Conservation (phyloP, 2,113 vertebrate genomes). For the Brachyhypopomus gauderio region DNA sequence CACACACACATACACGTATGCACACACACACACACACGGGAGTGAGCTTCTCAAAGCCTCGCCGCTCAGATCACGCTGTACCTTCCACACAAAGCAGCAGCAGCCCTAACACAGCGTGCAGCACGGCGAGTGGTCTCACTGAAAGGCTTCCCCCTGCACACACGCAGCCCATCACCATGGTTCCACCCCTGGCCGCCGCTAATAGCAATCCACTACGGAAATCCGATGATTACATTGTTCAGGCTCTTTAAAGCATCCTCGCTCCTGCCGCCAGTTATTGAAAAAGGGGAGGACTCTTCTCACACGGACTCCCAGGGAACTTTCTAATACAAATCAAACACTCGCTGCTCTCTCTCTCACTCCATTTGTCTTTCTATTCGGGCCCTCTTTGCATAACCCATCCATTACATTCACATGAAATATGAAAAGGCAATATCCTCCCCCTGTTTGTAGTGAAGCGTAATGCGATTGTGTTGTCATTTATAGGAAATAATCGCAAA, state of each 20-base stretch:
- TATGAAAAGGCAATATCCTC: conserved; percentile 87
- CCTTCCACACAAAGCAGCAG: neutral
- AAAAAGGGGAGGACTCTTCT: conserved; percentile 48
- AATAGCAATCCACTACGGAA: conserved; percentile 77
- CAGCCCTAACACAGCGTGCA: neutral
- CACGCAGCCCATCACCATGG: conserved; percentile 48
- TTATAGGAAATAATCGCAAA: conserved; percentile 97
- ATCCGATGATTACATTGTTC: conserved; percentile 73
- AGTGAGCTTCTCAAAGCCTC: neutral
- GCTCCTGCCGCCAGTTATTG: conserved; percentile 70
- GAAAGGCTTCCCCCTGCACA: conserved; percentile 58
- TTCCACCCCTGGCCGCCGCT: conserved; percentile 67
- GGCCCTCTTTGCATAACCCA: conserved; percentile 79
- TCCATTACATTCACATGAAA: conserved; percentile 88
- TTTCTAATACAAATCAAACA: conserved; percentile 82
- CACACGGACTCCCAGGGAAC: conserved; percentile 62
- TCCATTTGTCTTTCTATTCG: conserved; percentile 78
- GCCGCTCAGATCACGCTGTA: neutral
- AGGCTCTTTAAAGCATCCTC: conserved; percentile 72
- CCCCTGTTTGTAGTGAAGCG: conserved; percentile 91
- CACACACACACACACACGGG: neutral
- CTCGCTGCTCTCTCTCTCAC: conserved; percentile 69
- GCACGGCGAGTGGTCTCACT: conserved; percentile 41
- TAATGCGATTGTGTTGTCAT: conserved; percentile 98
- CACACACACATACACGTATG: conserved; percentile 3